Base-by-base conservation (phyloP, 2,888 invertebrate genomes). In the Gymnosoma rotundatum region DNA sequence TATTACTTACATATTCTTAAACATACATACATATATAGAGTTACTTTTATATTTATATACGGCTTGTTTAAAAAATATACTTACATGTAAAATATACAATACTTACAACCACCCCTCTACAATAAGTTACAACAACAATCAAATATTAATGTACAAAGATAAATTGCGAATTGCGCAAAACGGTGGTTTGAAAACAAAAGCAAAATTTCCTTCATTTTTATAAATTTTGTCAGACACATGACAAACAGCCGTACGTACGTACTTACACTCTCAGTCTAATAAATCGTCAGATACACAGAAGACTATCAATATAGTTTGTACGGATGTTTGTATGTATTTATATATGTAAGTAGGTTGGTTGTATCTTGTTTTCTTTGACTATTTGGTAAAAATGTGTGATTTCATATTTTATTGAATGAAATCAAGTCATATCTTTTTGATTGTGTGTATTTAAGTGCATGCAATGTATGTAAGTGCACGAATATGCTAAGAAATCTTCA, bases 151-250 rank as follows among this genome's bases (percentile, higher is more conserved):
- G 63, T 61, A 60, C 52, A 78, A 67, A 76, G 66, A 76, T 75
- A 61, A 79, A 66, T 79, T 83, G 74, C 50, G 75, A 79, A 83
- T 83, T 83, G 79, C 83, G 83, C 79, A 83, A 83, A 83, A 54
- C 75, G 60, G 64, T 75, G 66, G 70, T 70, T 67, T 75, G 56
- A 66, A 73, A 72, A 81, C 74, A 81, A 83, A 78, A 72, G 72
- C 72, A 66, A 67, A 79, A 66, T 70, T 75, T 73, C 36, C 50
- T 64, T 58, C 16, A 36, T 60, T 58, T 74, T 60, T 72, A 48
- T 16, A 32, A 50, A 21, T 52, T 60, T 61, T 63, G 42, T 61
- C 54, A 78, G 64, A 72, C 70, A 73, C 8, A 63, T 72, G 42
- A 63, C 70, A 58, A 32, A 66, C 81, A 61, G 66, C 21, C 32